phyloP scores from a whole-genome alignment of 2,888 invertebrate genomes.

The Rhaphigaster nebulosa region DNA sequence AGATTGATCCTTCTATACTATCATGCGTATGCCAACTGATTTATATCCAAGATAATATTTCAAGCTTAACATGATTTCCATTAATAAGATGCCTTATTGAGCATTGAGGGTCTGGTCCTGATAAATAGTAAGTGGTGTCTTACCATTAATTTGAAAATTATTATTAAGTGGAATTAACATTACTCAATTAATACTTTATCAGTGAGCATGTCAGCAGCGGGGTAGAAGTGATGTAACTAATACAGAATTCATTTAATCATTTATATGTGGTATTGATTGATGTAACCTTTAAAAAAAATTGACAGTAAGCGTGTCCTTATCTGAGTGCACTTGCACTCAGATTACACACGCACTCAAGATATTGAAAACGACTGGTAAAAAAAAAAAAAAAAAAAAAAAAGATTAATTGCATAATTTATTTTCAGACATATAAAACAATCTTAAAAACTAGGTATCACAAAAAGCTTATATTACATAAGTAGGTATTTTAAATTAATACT shows the following conservation, averaged over 20 bases:
- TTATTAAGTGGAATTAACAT: background rate
- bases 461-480: background rate
- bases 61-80: no score
- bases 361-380: background rate
- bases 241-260: background rate
- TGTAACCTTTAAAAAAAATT: background rate
- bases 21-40: no score
- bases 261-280: background rate
- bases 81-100: no score
- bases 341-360: no score
- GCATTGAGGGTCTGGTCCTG: no score
- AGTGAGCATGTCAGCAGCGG: background rate
- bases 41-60: no score
- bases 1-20: no score
- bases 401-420: background rate
- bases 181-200: background rate
- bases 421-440: background rate
- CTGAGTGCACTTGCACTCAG: background rate
- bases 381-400: background rate
- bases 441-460: conserved; percentile 12
- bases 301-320: background rate
- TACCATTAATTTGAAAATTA: background rate
- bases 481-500: conserved; percentile 19
- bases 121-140: no score
- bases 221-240: background rate